phyloP scores from a whole-genome alignment of 2,797 vertebrate species.

The Euthynnus affinis region DNA sequence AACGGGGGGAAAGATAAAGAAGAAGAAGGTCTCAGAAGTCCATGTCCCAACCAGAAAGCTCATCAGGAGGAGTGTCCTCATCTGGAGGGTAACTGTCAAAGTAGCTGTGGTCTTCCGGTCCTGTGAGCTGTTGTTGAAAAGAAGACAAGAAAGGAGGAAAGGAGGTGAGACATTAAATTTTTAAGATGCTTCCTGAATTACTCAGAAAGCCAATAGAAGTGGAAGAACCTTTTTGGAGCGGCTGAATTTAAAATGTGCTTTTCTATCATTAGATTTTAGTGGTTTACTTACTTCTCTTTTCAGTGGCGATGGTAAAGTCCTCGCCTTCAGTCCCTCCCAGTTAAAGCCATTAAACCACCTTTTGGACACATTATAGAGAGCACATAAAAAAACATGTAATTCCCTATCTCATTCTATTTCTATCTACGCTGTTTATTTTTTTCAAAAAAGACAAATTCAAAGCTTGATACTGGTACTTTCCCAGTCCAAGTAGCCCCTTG shows the following conservation, averaged over 20 bases:
- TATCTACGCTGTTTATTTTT: too few relatives aligned
- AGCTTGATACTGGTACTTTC: neutral
- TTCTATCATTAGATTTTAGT: neutral
- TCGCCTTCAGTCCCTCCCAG: slow-evolving; percentile 92
- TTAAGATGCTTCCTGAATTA: neutral
- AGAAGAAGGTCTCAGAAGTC: slow-evolving; percentile 88
- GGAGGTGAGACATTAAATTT: too few relatives aligned
- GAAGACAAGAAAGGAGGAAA: neutral
- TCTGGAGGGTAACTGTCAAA: slow-evolving; percentile 95
- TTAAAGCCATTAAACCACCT: slow-evolving; percentile 97
- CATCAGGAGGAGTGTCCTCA: slow-evolving; percentile 91
- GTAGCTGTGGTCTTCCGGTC: slow-evolving; percentile 93
- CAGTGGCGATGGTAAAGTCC: slow-evolving; percentile 90
- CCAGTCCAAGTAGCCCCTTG: neutral
- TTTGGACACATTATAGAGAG: slow-evolving; percentile 12
- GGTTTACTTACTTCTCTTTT: slow-evolving; percentile 89
- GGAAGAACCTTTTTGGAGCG: neutral
- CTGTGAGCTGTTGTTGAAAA: slow-evolving; percentile 83
- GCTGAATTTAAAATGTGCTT: neutral
- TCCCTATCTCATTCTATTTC: neutral
- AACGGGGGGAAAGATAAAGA: neutral
- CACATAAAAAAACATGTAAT: neutral
- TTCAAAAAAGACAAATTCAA: neutral
- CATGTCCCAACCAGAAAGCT: slow-evolving; percentile 95
- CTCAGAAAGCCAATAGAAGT: neutral